These are phyloP conservation scores for Clinocottus analis DNA, from an alignment of 2,113 vertebrate genomes.

Conservation along the genomic window DNA sequence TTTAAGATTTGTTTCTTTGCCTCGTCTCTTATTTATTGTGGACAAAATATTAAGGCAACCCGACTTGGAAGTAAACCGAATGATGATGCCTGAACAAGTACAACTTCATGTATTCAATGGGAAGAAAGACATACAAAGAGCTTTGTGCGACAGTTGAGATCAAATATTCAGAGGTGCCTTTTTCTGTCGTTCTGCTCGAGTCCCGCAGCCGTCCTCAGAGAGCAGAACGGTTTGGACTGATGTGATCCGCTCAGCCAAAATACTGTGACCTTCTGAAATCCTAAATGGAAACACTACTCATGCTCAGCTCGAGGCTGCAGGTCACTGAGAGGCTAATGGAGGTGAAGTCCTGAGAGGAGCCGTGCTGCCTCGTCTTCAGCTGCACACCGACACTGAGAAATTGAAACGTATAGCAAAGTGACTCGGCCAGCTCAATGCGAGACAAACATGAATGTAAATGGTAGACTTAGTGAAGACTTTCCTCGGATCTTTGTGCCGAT, in stretches of 20 bases:
- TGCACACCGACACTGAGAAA: constrained; percentile 15
- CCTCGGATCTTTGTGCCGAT: neutral
- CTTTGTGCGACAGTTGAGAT: neutral
- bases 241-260: constrained; percentile 12
- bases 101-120: neutral
- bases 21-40: neutral
- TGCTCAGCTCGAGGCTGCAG: neutral
- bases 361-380: constrained; percentile 27
- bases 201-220: constrained; percentile 1
- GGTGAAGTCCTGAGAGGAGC: constrained; percentile 16
- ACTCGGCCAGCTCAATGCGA: neutral
- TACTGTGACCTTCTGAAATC: constrained; percentile 35
- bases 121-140: neutral
- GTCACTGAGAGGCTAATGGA: constrained; percentile 41
- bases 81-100: neutral
- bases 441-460: constrained; percentile 6
- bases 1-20: neutral
- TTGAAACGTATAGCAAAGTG: constrained; percentile 13
- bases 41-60: neutral
- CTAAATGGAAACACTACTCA: constrained; percentile 19
- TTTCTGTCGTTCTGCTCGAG: neutral
- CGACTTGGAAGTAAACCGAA: neutral
- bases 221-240: neutral
- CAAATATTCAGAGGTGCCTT: neutral
- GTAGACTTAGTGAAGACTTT: neutral